Conservation (phyloP, 2,113 vertebrate species). For the Falcunculus frontatus region DNA sequence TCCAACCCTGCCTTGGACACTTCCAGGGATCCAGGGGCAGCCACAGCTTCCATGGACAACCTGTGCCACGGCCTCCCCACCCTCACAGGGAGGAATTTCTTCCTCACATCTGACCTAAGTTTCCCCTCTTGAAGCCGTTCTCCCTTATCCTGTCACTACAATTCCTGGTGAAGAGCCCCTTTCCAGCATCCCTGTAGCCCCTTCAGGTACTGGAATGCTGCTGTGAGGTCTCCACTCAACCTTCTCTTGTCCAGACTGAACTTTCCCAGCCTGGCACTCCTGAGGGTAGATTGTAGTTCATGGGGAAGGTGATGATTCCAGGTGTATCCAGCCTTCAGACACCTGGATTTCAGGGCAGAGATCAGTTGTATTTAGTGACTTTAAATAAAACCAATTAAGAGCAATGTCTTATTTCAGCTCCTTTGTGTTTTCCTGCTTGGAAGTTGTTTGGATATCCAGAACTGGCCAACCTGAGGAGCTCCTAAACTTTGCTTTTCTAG, state of each 20-base stretch:
- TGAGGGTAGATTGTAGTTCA: not conserved
- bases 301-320: not conserved
- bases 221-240: not conserved
- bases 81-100: not conserved
- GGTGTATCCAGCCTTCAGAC: not conserved
- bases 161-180: not conserved
- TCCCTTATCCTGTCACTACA: not conserved
- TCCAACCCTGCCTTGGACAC: not conserved
- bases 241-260: not conserved
- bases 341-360: not conserved
- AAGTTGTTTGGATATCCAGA: not conserved
- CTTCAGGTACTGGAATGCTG: not conserved
- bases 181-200: not conserved
- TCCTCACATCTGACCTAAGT: not conserved
- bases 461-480: not conserved
- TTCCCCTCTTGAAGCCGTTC: not conserved
- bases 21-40: not conserved
- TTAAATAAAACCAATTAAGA: not conserved
- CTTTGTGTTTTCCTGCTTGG: not conserved
- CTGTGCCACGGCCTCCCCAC: not conserved
- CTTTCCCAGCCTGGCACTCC: not conserved
- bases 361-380: not conserved
- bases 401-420: not conserved
- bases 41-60: not conserved
- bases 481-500: not conserved